phyloP scores from a whole-genome alignment of 2,113 vertebrate species.

The Dendropsophus ebraccatus region DNA sequence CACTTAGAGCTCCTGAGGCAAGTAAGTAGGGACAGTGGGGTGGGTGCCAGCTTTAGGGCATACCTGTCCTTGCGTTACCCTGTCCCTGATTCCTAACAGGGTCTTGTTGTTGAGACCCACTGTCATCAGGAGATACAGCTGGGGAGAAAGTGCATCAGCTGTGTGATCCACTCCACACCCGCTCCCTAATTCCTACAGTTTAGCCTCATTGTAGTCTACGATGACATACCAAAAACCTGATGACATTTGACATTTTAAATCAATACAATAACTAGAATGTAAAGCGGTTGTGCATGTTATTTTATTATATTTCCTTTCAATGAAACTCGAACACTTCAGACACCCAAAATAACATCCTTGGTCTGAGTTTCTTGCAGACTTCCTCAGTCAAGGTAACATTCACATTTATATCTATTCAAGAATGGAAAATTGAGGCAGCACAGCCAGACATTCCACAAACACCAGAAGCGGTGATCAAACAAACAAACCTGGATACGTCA shows the following conservation, averaged over 20 bases:
- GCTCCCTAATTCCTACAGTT: too few species aligned
- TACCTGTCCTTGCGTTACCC: too few species aligned
- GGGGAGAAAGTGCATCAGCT: too few species aligned
- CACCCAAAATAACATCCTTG: neutral
- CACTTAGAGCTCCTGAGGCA: too few species aligned
- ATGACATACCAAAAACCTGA: too few species aligned
- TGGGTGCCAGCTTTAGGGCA: too few species aligned
- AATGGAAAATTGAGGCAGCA: constrained; percentile 6
- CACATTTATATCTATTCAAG: neutral
- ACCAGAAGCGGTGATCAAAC: neutral
- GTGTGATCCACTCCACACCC: too few species aligned
- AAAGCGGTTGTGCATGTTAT: neutral
- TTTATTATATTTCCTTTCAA: neutral
- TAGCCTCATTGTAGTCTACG: too few species aligned
- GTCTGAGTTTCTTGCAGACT: neutral
- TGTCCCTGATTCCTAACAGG: too few species aligned
- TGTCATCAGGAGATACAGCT: too few species aligned
- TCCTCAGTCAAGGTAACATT: neutral
- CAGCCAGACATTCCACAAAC: constrained; percentile 27
- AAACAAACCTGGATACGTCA: neutral
- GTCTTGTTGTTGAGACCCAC: too few species aligned
- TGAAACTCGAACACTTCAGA: neutral
- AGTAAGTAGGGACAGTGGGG: too few species aligned
- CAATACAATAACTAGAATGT: neutral
- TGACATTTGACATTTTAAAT: neutral